Conservation (phyloP, 1,140 invertebrate species). For the Melipona quadrifasciata region DNA sequence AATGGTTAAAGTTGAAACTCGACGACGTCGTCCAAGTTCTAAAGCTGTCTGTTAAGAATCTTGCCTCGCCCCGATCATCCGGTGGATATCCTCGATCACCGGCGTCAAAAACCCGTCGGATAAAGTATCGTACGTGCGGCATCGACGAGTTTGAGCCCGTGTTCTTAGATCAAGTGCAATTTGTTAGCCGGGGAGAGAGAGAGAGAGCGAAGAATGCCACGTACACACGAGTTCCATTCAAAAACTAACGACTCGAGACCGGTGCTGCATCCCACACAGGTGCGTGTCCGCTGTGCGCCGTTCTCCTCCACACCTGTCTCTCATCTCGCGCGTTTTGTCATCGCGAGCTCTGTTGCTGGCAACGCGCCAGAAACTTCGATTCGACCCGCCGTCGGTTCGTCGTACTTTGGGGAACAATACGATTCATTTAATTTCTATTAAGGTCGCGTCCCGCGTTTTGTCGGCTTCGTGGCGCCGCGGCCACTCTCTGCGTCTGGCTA, state of each 20-base stretch:
- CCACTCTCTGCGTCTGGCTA: slow-evolving; percentile 21
- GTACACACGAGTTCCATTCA: slow-evolving; percentile 11
- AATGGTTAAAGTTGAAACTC: not conserved
- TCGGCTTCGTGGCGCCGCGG: not conserved
- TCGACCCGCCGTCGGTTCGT: not conserved
- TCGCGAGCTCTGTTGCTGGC: slow-evolving; percentile 27
- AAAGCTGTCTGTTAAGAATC: not conserved
- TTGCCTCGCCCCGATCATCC: not conserved
- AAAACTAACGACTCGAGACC: slow-evolving; percentile 4
- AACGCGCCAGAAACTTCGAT: slow-evolving; percentile 33
- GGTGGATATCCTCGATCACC: not conserved
- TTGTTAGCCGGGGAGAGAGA: not conserved
- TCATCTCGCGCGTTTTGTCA: not conserved
- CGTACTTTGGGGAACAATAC: slow-evolving; percentile 56
- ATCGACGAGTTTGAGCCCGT: not conserved
- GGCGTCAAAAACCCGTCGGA: not conserved
- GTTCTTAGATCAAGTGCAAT: slow-evolving; percentile 25
- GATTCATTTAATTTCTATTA: slow-evolving; percentile 70
- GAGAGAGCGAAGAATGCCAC: not conserved
- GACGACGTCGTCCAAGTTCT: not conserved
- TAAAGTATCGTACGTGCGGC: not conserved
- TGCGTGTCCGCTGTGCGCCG: not conserved
- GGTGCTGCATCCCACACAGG: slow-evolving; percentile 8
- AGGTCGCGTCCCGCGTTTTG: slow-evolving; percentile 40
- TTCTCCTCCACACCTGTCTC: not conserved